These are phyloP conservation scores for Brachyrhaphis roseni DNA, from an alignment of 2,797 vertebrate species.

Conservation along the genomic window DNA sequence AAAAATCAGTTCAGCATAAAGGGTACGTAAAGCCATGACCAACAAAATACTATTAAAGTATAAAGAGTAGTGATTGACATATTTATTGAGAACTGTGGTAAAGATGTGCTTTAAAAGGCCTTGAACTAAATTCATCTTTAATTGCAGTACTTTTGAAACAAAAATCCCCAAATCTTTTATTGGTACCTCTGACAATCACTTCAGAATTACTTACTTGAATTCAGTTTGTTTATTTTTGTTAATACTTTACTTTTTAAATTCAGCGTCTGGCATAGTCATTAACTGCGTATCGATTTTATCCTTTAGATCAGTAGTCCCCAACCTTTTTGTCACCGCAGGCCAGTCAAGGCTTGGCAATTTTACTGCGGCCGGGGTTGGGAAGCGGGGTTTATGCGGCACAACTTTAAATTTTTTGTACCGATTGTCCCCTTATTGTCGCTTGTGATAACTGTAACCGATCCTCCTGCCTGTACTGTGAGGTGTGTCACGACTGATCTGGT, in stretches of 20 bases:
- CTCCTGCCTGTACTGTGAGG: no score
- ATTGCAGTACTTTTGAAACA: background rate
- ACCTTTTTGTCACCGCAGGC: no score
- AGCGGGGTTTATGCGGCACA: no score
- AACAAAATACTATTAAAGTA: background rate
- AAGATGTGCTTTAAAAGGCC: background rate
- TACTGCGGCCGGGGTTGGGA: no score
- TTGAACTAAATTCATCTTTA: background rate
- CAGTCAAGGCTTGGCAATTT: no score
- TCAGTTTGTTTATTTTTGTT: background rate
- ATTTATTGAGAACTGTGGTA: background rate
- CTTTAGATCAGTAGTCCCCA: background rate
- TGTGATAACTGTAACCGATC: no score
- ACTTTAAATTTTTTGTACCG: no score
- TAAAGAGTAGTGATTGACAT: background rate
- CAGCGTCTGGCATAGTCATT: no score
- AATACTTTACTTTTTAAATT: background rate
- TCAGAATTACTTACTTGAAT: background rate
- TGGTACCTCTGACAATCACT: background rate
- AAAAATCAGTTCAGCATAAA: background rate
- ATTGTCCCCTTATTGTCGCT: no score
- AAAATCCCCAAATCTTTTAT: background rate
- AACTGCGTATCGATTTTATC: background rate
- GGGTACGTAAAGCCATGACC: conserved; percentile 7
- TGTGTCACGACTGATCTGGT: no score